Percentiles rank a stretch among this genome's conserved stretches.
phyloP scores from a whole-genome alignment of 2,797 vertebrate species.

The Masticophis lateralis region DNA sequence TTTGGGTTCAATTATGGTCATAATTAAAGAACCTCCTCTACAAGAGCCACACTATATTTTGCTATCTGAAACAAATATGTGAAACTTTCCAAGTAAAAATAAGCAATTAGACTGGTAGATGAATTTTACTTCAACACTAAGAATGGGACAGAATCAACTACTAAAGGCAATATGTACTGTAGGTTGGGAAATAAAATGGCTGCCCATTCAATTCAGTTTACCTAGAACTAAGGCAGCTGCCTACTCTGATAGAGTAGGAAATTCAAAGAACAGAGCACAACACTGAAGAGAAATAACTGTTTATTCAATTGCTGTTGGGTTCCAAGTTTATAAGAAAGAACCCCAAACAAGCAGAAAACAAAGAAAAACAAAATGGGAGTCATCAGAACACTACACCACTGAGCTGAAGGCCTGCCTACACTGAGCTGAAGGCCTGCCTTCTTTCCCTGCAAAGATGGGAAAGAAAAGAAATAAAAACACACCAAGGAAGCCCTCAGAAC shows the following conservation, averaged over 20 bases:
- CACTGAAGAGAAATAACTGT: neutral
- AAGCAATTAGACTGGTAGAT: neutral
- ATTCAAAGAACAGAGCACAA: neutral
- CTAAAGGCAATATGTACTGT: neutral
- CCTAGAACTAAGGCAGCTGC: neutral
- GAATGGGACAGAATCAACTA: neutral
- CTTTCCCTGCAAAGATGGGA: too few species aligned
- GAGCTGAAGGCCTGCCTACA: too few species aligned
- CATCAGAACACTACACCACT: too few species aligned
- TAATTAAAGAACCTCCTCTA: neutral
- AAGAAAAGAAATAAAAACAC: too few species aligned
- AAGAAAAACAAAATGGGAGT: too few species aligned
- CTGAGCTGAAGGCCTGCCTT: too few species aligned
- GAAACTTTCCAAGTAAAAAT: neutral
- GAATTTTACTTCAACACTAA: neutral
- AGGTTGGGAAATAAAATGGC: neutral
- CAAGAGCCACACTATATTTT: neutral
- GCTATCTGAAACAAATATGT: neutral
- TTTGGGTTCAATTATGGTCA: neutral
- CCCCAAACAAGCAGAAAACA: neutral
- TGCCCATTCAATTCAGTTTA: neutral
- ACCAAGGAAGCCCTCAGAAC: too few species aligned
- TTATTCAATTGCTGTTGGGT: neutral
- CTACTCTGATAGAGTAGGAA: neutral
- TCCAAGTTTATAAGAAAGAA: neutral